phyloP scores from a whole-genome alignment of 1,140 invertebrate species.

The Adoxophyes honmai region DNA sequence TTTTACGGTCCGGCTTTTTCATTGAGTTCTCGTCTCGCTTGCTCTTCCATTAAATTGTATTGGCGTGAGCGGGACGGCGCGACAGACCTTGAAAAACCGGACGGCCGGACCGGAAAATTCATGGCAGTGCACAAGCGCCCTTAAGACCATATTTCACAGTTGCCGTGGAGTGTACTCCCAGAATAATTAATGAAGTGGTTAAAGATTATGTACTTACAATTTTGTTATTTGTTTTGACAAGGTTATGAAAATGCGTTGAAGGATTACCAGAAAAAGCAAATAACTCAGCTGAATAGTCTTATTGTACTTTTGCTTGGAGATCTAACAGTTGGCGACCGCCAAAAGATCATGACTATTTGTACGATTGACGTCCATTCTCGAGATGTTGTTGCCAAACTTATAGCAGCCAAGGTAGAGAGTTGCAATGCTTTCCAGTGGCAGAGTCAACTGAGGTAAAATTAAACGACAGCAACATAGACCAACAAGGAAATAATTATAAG shows the following conservation, averaged over 20 bases:
- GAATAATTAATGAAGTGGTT: too few species aligned
- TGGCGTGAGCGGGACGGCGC: too few species aligned
- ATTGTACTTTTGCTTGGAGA: slow-evolving; percentile 90
- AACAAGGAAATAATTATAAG: not conserved
- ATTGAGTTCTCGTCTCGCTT: too few species aligned
- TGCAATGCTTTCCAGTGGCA: slow-evolving; percentile 94
- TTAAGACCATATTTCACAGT: too few species aligned
- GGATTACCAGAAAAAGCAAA: slow-evolving; percentile 95
- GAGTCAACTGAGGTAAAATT: slow-evolving; percentile 85
- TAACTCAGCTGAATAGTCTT: slow-evolving; percentile 87
- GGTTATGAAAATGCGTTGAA: slow-evolving; percentile 92
- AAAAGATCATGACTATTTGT: slow-evolving; percentile 97
- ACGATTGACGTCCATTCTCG: slow-evolving; percentile 95
- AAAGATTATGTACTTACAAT: too few species aligned
- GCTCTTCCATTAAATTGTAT: too few species aligned
- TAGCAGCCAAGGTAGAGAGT: slow-evolving; percentile 88
- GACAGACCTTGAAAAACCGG: too few species aligned
- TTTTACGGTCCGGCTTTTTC: too few species aligned
- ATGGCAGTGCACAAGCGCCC: too few species aligned
- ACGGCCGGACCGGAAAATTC: too few species aligned
- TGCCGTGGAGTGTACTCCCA: too few species aligned
- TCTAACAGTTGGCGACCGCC: slow-evolving; percentile 87
- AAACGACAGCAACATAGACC: too few species aligned
- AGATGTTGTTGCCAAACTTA: slow-evolving; percentile 92
- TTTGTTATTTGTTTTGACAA: slow-evolving; percentile 21